Evolutionary conservation across 2,888 invertebrate genomes (phyloP).

Genomic region (Eudemis profundana): DNA sequence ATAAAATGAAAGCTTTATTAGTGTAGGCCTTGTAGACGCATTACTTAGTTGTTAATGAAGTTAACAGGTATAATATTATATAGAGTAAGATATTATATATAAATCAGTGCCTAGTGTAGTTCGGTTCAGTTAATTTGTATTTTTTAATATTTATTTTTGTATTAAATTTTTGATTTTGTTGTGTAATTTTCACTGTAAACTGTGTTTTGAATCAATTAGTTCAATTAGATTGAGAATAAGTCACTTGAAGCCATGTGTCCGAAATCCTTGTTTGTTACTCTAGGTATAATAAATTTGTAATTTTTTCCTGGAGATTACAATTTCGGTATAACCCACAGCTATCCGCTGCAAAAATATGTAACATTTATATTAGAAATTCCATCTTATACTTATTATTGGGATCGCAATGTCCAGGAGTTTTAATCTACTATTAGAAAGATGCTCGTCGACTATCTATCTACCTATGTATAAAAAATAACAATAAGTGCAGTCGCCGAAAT

Average conservation of each 20-base stretch:
- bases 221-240: slow-evolving; percentile 1
- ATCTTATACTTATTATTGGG: neutral
- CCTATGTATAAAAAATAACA: no score
- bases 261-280: neutral
- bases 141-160: slow-evolving; percentile 41
- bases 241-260: neutral
- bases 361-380: neutral
- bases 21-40: slow-evolving; percentile 60
- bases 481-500: no score
- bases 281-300: no score
- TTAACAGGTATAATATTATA: slow-evolving; percentile 40
- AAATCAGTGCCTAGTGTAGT: slow-evolving; percentile 43
- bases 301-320: no score
- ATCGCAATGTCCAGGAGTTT: no score
- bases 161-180: slow-evolving; percentile 32
- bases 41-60: slow-evolving; percentile 34
- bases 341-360: neutral
- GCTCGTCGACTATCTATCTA: no score
- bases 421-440: no score
- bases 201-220: slow-evolving; percentile 13
- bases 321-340: neutral
- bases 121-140: slow-evolving; percentile 28
- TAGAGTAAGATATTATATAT: slow-evolving; percentile 22
- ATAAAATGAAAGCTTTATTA: slow-evolving; percentile 81
- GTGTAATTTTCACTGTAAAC: slow-evolving; percentile 30